phyloP scores from a whole-genome alignment of 2,888 invertebrate genomes.

The Deroplatys truncata region DNA sequence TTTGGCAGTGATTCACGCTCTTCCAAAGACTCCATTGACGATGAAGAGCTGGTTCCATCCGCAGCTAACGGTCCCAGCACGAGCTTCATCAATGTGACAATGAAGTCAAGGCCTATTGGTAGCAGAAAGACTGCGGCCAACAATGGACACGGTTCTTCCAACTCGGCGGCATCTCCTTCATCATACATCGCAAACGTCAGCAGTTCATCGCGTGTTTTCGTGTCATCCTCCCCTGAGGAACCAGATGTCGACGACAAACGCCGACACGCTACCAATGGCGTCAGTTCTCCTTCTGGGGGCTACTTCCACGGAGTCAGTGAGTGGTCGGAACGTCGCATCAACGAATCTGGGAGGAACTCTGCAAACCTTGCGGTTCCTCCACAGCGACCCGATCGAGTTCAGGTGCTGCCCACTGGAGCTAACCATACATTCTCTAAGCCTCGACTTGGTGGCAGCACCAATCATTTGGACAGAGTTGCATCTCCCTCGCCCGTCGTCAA shows the following conservation, averaged over 20 bases:
- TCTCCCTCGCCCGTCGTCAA: not conserved
- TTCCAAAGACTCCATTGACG: slow-evolving; percentile 66
- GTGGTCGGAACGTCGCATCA: slow-evolving; percentile 58
- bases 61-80: slow-evolving; percentile 41
- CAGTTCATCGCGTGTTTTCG: slow-evolving; percentile 52
- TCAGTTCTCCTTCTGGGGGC: not conserved
- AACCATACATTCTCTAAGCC: slow-evolving; percentile 34
- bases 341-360: slow-evolving; percentile 7
- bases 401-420: slow-evolving; percentile 37
- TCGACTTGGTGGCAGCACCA: slow-evolving; percentile 8
- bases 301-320: slow-evolving; percentile 65
- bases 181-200: slow-evolving; percentile 38
- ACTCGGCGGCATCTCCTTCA: slow-evolving; percentile 36
- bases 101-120: slow-evolving; percentile 57
- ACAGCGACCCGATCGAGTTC: slow-evolving; percentile 32
- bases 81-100: slow-evolving; percentile 72
- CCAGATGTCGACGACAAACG: slow-evolving; percentile 48
- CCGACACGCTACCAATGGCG: slow-evolving; percentile 35
- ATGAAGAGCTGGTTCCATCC: slow-evolving; percentile 52
- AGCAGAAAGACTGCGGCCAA: slow-evolving; percentile 3
- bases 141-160: not conserved
- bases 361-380: slow-evolving; percentile 1
- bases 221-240: slow-evolving; percentile 41
- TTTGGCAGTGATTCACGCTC: slow-evolving; percentile 83
- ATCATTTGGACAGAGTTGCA: slow-evolving; percentile 13